Evolutionary conservation across 1,140 invertebrate genomes (phyloP), one percentile per base, ranked within the genome.

Genomic region (Drosophila arawakana): DNA sequence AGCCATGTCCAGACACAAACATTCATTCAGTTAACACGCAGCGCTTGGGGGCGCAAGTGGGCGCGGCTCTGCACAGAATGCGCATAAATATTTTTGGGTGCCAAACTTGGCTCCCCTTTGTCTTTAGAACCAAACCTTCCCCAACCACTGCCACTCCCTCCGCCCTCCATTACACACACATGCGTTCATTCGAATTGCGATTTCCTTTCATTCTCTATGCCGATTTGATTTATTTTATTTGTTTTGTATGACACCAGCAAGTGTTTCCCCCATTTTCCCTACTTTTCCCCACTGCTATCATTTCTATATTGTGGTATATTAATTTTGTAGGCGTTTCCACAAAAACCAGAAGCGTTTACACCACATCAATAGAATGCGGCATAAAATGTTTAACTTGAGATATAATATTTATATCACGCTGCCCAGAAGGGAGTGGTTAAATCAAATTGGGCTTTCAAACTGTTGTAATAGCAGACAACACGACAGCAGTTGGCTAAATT

Each of bases 151-250:
- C n/a, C 52, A n/a, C 15, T 8, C 41, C 11, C 63, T n/a, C 11
- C 34, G 39, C 39, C 41, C n/a, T 3, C 2, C 46, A 2, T 7
- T 1, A 3, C 49, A 81, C 79, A 85, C 79, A 68, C 72, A 76
- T 69, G 60, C 81, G 66, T 80, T 81, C 59, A 72, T 84, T 81
- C 73, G 62, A 73, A 89, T 72, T 83, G 83, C 76, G 84, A 83
- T 89, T 88, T 88, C 80, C 80, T 89, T 73, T 79, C 74, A 80
- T 83, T 83, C 75, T 73, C 62, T 80, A 62, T 58, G 43, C 46
- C 77, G 80, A 91, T 91, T 91, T 91, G 89, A 91, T 91, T 91
- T 91, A 91, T 91, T 91, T 91, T 91, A 91, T 91, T 91, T 91
- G 89, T 74, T 89, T 89, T 91, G 75, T 89, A 78, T 91, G 84